Conservation (phyloP, 2,888 invertebrate species). For the Embidobia sp. region DNA sequence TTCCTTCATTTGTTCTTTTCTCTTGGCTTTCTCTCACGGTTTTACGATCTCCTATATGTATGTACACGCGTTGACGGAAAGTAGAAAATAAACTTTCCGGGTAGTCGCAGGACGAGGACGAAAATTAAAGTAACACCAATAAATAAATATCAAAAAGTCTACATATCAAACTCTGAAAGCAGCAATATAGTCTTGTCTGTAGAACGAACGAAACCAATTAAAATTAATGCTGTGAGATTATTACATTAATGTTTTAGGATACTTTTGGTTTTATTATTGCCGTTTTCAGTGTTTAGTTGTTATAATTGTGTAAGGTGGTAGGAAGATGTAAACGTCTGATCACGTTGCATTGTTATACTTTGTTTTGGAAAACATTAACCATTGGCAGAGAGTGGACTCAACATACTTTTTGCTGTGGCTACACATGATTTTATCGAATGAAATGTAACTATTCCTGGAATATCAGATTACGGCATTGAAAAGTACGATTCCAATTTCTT, state of each 20-base stretch:
- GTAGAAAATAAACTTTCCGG: constrained; percentile 50
- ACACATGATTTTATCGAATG: not conserved
- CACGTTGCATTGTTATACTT: constrained; percentile 16
- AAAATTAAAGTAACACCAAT: constrained; percentile 20
- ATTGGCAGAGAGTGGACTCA: constrained; percentile 30
- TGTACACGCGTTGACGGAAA: constrained; percentile 57
- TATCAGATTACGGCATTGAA: constrained; percentile 6
- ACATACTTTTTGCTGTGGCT: constrained; percentile 40
- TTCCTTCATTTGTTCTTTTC: constrained; percentile 3
- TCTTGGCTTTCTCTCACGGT: constrained; percentile 14
- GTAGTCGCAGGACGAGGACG: constrained; percentile 46
- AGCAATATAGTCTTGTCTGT: constrained; percentile 37
- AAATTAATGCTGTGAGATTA: constrained; percentile 4
- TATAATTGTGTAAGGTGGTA: constrained; percentile 30
- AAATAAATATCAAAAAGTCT: constrained; percentile 51
- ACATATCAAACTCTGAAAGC: constrained; percentile 48
- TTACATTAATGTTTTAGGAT: constrained; percentile 10
- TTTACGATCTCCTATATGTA: constrained; percentile 26
- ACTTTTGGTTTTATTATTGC: constrained; percentile 35
- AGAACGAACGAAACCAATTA: too few relatives aligned
- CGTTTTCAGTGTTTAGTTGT: constrained; percentile 45
- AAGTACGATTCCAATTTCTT: not conserved
- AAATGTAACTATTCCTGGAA: too few relatives aligned
- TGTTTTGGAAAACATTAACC: constrained; percentile 45
- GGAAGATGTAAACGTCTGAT: constrained; percentile 44